Evolutionary conservation across 2,888 invertebrate genomes (phyloP).

Genomic region (Azorinus chamasolen): DNA sequence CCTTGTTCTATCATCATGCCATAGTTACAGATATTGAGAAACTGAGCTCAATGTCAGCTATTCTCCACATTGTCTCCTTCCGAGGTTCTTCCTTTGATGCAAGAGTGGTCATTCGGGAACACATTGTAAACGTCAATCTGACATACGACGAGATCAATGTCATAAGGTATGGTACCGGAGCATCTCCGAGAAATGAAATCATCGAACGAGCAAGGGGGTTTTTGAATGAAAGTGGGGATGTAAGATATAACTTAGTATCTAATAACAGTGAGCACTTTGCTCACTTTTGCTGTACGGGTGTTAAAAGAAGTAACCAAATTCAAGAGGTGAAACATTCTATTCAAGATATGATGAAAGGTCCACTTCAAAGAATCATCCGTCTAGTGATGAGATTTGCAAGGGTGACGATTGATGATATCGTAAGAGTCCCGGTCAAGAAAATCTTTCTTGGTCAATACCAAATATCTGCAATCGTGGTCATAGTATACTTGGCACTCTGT

Average conservation of each 20-base stretch:
- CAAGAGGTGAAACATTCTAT: conserved; percentile 3
- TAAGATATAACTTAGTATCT: not conserved
- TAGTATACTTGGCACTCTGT: conserved; percentile 18
- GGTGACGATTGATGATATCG: conserved; percentile 18
- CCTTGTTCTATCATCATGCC: conserved; percentile 25
- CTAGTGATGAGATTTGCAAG: conserved; percentile 8
- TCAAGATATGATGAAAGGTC: not conserved
- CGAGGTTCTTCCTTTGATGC: conserved; percentile 20
- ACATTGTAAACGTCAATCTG: conserved; percentile 11
- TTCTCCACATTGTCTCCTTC: conserved; percentile 31
- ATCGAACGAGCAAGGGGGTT: conserved; percentile 21
- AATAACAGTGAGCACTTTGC: conserved; percentile 19
- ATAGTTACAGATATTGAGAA: conserved; percentile 31
- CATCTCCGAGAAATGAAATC: conserved; percentile 10
- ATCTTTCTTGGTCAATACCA: conserved; percentile 4
- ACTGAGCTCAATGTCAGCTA: not conserved
- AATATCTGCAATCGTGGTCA: not conserved
- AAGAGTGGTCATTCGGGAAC: conserved; percentile 20
- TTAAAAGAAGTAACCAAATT: conserved; percentile 29
- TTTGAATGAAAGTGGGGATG: not conserved
- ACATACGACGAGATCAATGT: conserved; percentile 26
- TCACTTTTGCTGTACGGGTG: conserved; percentile 13
- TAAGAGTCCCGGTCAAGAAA: not conserved
- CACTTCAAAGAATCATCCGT: conserved; percentile 12
- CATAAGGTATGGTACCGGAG: conserved; percentile 17